A percentile compares a stretch with the other conserved stretches of the same genome.
Evolutionary conservation across 2,113 vertebrate species (phyloP).

Genomic region (Archocentrus centrarchus): DNA sequence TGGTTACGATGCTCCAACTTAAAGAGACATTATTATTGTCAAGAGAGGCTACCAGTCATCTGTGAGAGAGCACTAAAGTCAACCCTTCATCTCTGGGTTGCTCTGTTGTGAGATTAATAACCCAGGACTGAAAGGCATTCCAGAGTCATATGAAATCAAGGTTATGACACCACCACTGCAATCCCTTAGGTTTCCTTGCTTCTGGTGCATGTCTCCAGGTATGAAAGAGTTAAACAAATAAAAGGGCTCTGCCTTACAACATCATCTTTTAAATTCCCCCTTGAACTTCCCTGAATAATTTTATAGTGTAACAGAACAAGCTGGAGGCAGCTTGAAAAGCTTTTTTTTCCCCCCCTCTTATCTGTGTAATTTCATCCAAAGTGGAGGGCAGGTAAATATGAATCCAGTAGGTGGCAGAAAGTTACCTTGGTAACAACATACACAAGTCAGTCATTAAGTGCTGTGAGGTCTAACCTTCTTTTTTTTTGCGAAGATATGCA

Average conservation of each 20-base stretch:
- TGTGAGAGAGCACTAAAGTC: background rate
- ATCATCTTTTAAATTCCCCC: background rate
- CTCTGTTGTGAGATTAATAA: background rate
- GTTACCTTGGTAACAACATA: slow-evolving; percentile 52
- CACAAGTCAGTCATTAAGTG: slow-evolving; percentile 22
- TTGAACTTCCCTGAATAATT: background rate
- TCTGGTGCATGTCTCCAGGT: slow-evolving; percentile 5
- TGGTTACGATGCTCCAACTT: background rate
- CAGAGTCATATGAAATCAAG: slow-evolving; percentile 22
- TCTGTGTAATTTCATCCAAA: background rate
- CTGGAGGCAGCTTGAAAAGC: background rate
- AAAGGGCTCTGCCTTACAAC: background rate
- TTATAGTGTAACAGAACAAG: background rate
- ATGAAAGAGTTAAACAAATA: slow-evolving; percentile 8
- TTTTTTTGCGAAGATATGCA: background rate
- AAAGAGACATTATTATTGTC: background rate
- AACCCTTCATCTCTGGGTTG: slow-evolving; percentile 6
- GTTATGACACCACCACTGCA: slow-evolving; percentile 12
- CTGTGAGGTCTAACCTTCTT: background rate
- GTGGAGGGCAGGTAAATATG: slow-evolving; percentile 38
- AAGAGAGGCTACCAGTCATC: background rate
- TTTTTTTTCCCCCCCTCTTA: background rate
- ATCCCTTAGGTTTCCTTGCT: background rate
- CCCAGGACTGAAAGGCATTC: background rate
- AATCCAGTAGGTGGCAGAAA: slow-evolving; percentile 75